A percentile compares a stretch with the other conserved stretches of the same genome.
These are phyloP conservation scores for Hermodice carunculata DNA, from an alignment of 2,888 invertebrate genomes.

Conservation along the genomic window DNA sequence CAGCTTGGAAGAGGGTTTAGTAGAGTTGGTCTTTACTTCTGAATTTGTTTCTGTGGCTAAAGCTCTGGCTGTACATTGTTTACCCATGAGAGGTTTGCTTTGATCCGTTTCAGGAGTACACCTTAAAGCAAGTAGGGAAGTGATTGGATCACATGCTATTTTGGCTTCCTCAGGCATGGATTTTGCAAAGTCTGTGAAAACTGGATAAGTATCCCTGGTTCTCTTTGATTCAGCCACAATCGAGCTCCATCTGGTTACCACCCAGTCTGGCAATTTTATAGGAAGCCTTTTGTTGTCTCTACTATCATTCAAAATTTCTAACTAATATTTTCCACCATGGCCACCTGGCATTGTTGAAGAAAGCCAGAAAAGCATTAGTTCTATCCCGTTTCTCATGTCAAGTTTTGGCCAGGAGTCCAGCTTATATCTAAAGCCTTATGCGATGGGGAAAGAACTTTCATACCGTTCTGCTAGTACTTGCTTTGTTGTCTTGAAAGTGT, in stretches of 20 bases:
- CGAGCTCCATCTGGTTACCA: constrained; percentile 24
- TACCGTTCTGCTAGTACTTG: constrained; percentile 29
- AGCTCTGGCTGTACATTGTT: background rate
- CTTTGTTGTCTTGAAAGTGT: constrained; percentile 31
- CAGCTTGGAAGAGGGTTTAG: background rate
- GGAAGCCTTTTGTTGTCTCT: background rate
- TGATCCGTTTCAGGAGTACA: background rate
- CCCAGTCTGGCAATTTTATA: constrained; percentile 35
- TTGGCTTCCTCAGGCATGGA: constrained; percentile 32
- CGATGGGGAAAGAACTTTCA: constrained; percentile 31
- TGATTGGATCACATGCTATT: constrained; percentile 38
- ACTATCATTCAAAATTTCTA: background rate
- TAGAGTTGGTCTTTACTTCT: background rate
- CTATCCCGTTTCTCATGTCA: constrained; percentile 3
- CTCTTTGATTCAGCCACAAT: constrained; percentile 21
- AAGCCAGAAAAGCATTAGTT: constrained; percentile 17
- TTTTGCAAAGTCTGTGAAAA: constrained; percentile 26
- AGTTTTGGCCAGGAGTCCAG: constrained; percentile 36
- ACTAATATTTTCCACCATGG: constrained; percentile 1
- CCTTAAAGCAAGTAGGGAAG: constrained; percentile 15
- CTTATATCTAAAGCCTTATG: constrained; percentile 33
- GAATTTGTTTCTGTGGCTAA: background rate
- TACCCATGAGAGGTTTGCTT: background rate
- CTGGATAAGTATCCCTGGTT: constrained; percentile 13
- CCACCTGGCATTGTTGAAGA: constrained; percentile 8